Evolutionary conservation across 2,888 invertebrate species (phyloP), one percentile per base, ranked within the genome.

Genomic region (Drosophila histrio): DNA sequence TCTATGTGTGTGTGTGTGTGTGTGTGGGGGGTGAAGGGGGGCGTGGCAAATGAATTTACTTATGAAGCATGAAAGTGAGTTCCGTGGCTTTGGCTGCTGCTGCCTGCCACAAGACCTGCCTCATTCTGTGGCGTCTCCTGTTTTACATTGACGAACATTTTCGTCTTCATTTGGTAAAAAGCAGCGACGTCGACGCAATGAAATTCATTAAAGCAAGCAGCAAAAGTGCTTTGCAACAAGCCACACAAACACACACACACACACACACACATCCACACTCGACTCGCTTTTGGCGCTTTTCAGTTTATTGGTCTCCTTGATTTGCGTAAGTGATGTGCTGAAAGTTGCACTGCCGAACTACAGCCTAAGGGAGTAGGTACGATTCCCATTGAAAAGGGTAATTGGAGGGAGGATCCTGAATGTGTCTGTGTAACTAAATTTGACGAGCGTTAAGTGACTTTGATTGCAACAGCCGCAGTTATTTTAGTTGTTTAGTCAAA

Each of bases 21-120:
- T 17, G 26, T 26, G 5, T 9, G 7, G 6, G 26, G 24, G 17
- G 26, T 34, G n/a, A n/a, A 1, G 32, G 38, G 43, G 26, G 78
- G 67, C 61, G 65, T 63, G 82, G 66, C 80, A 86, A 82, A 80
- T 86, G 82, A 82, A 86, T 82, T 82, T 80, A 86, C 87, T 86
- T 82, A 86, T 82, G 87, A 78, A 86, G 87, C 82, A 86, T 83
- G 82, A 82, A 82, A 82, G 80, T 86, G 86, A 77, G 83, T 86
- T 70, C 72, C 72, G 58, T 66, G 44, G 44, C 24, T 24, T 2
- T 11, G 41, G 9, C 24, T 61, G 57, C 24, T 61, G 57, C 71
- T 59, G 65, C 41, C 34, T 24, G 36, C 34, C 47, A 53, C 11
- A 30, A 41, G 26, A 41, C 39, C 22, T 47, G 58, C 44, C 57